Conservation (phyloP, 2,113 vertebrate genomes). For the Callipepla californica region DNA sequence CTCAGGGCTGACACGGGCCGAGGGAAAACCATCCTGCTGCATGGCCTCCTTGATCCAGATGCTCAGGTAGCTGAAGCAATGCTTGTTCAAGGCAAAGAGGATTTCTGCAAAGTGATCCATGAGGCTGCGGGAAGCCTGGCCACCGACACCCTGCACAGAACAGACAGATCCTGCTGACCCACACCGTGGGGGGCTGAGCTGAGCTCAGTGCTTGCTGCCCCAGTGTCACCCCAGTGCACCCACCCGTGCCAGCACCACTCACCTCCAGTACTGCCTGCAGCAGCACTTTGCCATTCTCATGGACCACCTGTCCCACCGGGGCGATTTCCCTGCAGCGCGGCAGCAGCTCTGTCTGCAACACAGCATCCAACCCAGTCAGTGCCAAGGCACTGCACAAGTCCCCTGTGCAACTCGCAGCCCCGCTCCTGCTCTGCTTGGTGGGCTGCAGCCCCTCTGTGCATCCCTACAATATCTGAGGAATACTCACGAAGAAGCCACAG, state of each 20-base stretch:
- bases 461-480: background rate
- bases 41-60: conserved; percentile 95
- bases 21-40: conserved; percentile 93
- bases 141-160: conserved; percentile 88
- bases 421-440: background rate
- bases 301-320: conserved; percentile 89
- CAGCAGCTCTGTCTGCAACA: conserved; percentile 91
- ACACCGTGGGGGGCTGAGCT: background rate
- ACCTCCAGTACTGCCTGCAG: conserved; percentile 95
- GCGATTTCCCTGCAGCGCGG: conserved; percentile 92
- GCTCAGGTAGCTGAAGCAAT: conserved; percentile 92
- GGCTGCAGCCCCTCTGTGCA: background rate
- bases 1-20: conserved; percentile 86
- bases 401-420: background rate
- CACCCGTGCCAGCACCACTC: background rate
- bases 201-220: background rate
- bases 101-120: conserved; percentile 99
- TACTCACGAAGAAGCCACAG: conserved; percentile 96
- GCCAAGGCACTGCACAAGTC: rapidly evolving
- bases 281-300: conserved; percentile 91
- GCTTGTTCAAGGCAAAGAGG: conserved; percentile 94
- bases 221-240: rapidly evolving
- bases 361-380: background rate
- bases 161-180: background rate
- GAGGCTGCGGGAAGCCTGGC: conserved; percentile 93